Base-by-base conservation (phyloP, 2,113 vertebrate species). In the Asarcornis scutulata region DNA sequence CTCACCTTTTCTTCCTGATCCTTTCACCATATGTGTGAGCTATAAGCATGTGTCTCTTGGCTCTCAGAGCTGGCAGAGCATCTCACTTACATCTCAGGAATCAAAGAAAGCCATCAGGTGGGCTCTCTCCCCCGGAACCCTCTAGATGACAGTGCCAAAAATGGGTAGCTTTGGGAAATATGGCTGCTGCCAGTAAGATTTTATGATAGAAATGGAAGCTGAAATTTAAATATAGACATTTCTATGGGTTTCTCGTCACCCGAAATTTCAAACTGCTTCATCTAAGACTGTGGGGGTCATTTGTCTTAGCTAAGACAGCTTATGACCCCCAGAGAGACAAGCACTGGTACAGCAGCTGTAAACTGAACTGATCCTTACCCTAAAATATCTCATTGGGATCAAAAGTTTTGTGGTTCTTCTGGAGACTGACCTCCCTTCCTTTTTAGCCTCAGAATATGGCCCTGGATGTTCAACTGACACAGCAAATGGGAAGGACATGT, bases 201-300 rank as follows among this genome's bases (percentile, higher is more conserved):
- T 92, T 89, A 85, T 91, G 96, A 83, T 6, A 94, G 94, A 95
- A 96, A 94, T 46, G 67, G 92, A 80, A 81, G 77, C 77, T 92
- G 95, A 96, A 96, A 92, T 91, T 91, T 91, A 95, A 95, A 96
- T 92, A 59, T 17, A 53, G 89, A 77, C 82, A 89, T 91, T 91
- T 93, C 86, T 76, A 92, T 91, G 62, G 44, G 79, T 88, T 96
- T 94, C 83, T 93, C 89, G 73, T 87, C 69, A 88, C 77, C 67
- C 82, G 66, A 96, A 91, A 90, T 88, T 86, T 94, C 76, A 58
- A 13, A 60, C 69, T 94, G 77, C 77, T 14, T 4, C 2, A 5
- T n/a, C 17, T 36, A 77, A n/a, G 44, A 31, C 56, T 42, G 56
- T 58, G 53, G 32, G 29, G 16, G 21, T 20, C 46, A 80, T 67